Evolutionary conservation across 1,140 invertebrate genomes (phyloP).

Genomic region (Aphis craccivora): DNA sequence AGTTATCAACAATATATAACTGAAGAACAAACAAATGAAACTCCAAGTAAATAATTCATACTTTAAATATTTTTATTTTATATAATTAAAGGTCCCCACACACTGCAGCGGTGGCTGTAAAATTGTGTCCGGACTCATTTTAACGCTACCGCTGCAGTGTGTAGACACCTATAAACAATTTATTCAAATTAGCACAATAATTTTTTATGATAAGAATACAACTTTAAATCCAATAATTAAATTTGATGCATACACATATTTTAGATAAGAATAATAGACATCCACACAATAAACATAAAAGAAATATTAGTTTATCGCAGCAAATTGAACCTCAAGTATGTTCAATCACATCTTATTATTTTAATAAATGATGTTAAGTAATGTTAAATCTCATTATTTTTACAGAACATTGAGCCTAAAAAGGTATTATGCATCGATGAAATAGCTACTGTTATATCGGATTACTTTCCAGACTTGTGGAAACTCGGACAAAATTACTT

Average conservation of each 20-base stretch:
- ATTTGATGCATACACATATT: not conserved
- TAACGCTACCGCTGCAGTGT: too few relatives aligned
- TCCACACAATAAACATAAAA: slow-evolving; percentile 52
- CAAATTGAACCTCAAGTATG: slow-evolving; percentile 49
- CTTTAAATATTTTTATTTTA: too few relatives aligned
- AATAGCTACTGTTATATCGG: slow-evolving; percentile 73
- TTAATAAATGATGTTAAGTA: not conserved
- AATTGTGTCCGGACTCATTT: too few relatives aligned
- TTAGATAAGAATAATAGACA: slow-evolving; percentile 49
- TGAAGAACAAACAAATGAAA: slow-evolving; percentile 58
- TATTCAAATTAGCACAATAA: too few relatives aligned
- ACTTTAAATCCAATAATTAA: too few relatives aligned
- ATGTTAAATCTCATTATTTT: slow-evolving; percentile 17
- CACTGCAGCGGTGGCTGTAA: too few relatives aligned
- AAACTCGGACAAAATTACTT: slow-evolving; percentile 90
- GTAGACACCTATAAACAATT: too few relatives aligned
- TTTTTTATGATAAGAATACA: too few relatives aligned
- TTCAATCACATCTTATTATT: not conserved
- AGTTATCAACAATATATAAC: slow-evolving; percentile 66
- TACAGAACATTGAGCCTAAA: slow-evolving; percentile 60
- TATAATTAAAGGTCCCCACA: too few relatives aligned
- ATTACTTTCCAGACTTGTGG: slow-evolving; percentile 85
- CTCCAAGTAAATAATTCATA: slow-evolving; percentile 16
- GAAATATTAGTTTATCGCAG: slow-evolving; percentile 55
- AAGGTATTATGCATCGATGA: slow-evolving; percentile 78